These are phyloP conservation scores for Tolypeutes matacus DNA, from an alignment of 2,797 vertebrate genomes.

Conservation along the genomic window DNA sequence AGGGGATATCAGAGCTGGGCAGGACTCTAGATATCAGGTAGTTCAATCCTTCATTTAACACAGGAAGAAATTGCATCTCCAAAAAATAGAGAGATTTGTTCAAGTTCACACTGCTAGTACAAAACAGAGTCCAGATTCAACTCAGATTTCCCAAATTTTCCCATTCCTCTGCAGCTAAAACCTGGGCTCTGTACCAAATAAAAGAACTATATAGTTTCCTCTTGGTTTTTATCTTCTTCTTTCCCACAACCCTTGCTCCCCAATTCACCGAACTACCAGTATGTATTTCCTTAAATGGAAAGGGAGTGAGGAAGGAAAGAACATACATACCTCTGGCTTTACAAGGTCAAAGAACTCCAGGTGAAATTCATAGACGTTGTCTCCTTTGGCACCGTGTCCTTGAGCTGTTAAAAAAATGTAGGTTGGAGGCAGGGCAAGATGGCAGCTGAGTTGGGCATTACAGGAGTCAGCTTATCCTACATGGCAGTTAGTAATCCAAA, in stretches of 20 bases:
- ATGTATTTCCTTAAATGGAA: conserved; percentile 30
- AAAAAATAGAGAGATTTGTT: not conserved
- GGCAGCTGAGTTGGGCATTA: too few species aligned
- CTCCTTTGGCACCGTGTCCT: conserved; percentile 97
- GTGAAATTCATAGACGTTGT: conserved; percentile 95
- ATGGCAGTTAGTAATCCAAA: too few species aligned
- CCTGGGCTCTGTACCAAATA: not conserved
- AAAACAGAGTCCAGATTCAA: not conserved
- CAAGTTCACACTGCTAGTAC: not conserved
- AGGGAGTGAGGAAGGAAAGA: conserved; percentile 31
- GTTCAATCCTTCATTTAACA: not conserved
- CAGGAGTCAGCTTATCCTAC: too few species aligned
- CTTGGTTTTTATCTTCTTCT: conserved; percentile 3
- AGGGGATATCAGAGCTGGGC: not conserved
- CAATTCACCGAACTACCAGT: not conserved
- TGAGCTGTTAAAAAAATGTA: conserved; percentile 89
- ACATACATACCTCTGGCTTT: conserved; percentile 91
- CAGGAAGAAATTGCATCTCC: not conserved
- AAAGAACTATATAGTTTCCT: not conserved
- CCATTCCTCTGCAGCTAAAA: not conserved
- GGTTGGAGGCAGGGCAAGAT: too few species aligned
- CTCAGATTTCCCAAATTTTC: not conserved
- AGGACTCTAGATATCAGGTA: not conserved
- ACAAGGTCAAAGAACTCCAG: conserved; percentile 94
- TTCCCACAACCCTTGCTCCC: not conserved